Conservation (phyloP, 2,888 invertebrate species). For the Clusia tigrina region DNA sequence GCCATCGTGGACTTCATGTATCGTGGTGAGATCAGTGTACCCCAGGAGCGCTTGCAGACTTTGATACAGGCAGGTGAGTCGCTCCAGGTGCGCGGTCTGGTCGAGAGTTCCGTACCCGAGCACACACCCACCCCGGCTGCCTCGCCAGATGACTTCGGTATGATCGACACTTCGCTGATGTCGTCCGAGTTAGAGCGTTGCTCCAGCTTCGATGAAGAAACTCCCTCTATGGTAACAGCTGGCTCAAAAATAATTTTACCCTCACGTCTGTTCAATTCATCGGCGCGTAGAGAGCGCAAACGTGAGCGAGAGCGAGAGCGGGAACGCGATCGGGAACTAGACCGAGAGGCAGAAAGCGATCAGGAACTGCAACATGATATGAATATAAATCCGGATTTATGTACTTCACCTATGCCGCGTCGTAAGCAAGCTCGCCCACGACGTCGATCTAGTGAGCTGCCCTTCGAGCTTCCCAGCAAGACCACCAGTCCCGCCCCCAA, state of each 20-base stretch:
- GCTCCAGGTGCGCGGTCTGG: conserved; percentile 82
- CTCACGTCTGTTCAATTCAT: conserved; percentile 56
- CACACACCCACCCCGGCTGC: conserved; percentile 64
- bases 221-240: conserved; percentile 63
- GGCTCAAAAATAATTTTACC: conserved; percentile 60
- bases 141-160: conserved; percentile 61
- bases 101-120: conserved; percentile 69
- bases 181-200: conserved; percentile 57
- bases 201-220: conserved; percentile 64
- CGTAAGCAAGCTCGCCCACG: conserved; percentile 87
- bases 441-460: conserved; percentile 79
- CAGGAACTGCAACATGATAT: conserved; percentile 52
- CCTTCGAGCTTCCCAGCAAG: conserved; percentile 63
- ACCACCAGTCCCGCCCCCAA: conserved; percentile 45
- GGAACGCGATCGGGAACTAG: conserved; percentile 51
- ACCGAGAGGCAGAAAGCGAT: conserved; percentile 63
- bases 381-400: conserved; percentile 64
- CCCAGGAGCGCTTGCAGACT: conserved; percentile 82
- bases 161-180: conserved; percentile 56
- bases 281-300: conserved; percentile 51
- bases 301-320: conserved; percentile 43
- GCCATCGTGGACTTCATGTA: conserved; percentile 94
- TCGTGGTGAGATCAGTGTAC: conserved; percentile 89
- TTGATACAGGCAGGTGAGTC: conserved; percentile 89
- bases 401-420: conserved; percentile 82